Percentiles rank a stretch among this genome's conserved stretches.
Conservation (phyloP, 1,140 invertebrate species). For the Chlorops oryzae region DNA sequence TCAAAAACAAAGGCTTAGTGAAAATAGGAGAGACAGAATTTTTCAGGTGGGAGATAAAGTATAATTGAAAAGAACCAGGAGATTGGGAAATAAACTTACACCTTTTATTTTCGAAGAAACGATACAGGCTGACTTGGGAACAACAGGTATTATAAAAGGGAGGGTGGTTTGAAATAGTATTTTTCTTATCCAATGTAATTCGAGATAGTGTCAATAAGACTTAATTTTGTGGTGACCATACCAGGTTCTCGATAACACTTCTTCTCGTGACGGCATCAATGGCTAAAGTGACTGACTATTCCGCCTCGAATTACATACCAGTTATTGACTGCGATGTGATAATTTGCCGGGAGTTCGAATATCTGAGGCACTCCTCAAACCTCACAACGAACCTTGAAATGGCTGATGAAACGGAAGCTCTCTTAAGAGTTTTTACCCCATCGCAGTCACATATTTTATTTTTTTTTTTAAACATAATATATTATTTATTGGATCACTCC, state of each 20-base stretch:
- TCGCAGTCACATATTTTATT: too few relatives aligned
- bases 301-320: constrained; percentile 15
- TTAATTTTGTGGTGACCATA: too few relatives aligned
- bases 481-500: too few relatives aligned
- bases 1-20: neutral
- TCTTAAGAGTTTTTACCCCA: too few relatives aligned
- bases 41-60: constrained; percentile 13
- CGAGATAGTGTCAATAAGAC: too few relatives aligned
- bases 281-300: constrained; percentile 14
- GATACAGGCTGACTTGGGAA: constrained; percentile 12
- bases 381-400: neutral
- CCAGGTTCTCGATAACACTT: neutral
- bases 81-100: constrained; percentile 17
- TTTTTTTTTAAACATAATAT: too few relatives aligned
- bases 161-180: neutral
- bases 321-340: constrained; percentile 1
- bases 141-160: neutral
- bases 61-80: constrained; percentile 4
- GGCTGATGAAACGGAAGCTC: neutral
- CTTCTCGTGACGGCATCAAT: constrained; percentile 1
- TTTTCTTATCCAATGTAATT: neutral
- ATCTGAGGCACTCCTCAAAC: neutral
- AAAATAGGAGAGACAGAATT: neutral
- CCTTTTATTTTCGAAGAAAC: constrained; percentile 8
- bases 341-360: constrained; percentile 4